These are phyloP conservation scores for Limenitis arthemis DNA, from an alignment of 2,888 invertebrate genomes.

Conservation along the genomic window DNA sequence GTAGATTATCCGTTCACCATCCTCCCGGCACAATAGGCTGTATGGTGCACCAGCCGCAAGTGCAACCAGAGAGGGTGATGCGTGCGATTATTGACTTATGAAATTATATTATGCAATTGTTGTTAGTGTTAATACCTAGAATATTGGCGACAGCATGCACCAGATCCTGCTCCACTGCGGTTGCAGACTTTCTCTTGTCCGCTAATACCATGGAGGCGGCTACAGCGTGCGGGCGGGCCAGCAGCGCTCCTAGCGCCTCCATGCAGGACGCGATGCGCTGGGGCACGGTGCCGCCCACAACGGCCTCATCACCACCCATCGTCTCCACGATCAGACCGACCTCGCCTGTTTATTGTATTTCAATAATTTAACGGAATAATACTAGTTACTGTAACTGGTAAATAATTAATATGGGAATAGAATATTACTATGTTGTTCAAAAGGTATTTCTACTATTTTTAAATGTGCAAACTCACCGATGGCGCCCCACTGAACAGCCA, in stretches of 20 bases:
- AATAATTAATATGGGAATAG: too few species aligned
- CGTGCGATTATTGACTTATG: too few species aligned
- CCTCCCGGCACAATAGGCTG: too few species aligned
- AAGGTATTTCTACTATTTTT: too few species aligned
- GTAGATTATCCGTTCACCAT: too few species aligned
- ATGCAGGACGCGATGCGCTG: constrained; percentile 97
- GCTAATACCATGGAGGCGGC: constrained; percentile 89
- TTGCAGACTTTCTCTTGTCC: constrained; percentile 80
- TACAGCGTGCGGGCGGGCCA: constrained; percentile 90
- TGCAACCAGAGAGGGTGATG: too few species aligned
- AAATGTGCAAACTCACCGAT: constrained; percentile 66
- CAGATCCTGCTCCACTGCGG: constrained; percentile 70
- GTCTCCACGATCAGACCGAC: constrained; percentile 93
- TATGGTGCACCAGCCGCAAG: too few species aligned
- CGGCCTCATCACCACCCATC: constrained; percentile 91
- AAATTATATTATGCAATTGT: too few species aligned
- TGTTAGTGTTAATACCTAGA: constrained; percentile 68
- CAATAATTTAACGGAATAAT: too few species aligned
- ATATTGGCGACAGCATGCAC: constrained; percentile 90
- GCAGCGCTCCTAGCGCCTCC: constrained; percentile 88
- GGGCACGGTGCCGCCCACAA: constrained; percentile 95
- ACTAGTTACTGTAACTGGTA: too few species aligned
- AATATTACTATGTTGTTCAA: too few species aligned
- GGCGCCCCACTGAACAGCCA: constrained; percentile 99
- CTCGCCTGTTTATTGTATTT: constrained; percentile 69